phyloP scores from a whole-genome alignment of 2,797 vertebrate species.

The Mus minutoides region DNA sequence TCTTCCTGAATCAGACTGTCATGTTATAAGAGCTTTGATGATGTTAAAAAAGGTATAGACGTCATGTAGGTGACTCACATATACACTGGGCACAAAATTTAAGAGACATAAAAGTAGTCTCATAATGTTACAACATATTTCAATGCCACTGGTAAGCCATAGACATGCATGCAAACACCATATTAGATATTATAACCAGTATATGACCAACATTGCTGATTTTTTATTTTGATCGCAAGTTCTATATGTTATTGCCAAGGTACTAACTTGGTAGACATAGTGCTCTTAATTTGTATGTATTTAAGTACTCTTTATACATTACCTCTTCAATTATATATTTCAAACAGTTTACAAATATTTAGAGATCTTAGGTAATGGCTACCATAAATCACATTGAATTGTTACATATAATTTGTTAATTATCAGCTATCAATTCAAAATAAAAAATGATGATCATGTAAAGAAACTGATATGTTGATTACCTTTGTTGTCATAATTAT shows the following conservation, averaged over 20 bases:
- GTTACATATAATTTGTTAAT: background rate
- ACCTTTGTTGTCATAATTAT: background rate
- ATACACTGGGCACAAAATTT: background rate
- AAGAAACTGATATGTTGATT: background rate
- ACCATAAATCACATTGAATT: background rate
- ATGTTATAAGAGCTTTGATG: background rate
- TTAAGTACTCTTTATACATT: conserved; percentile 8
- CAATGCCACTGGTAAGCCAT: background rate
- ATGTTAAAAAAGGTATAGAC: background rate
- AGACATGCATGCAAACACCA: background rate
- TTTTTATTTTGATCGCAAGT: background rate
- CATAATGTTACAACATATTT: background rate
- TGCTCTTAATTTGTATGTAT: conserved; percentile 13
- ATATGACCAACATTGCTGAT: background rate
- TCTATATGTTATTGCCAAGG: background rate
- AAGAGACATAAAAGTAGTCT: background rate
- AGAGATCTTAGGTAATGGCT: background rate
- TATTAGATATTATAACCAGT: conserved; percentile 7
- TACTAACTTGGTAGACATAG: background rate
- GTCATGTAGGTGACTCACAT: background rate
- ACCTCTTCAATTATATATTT: background rate
- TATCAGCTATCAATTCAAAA: background rate
- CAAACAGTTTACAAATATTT: background rate
- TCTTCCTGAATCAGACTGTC: background rate
- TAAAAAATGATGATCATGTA: background rate